Percentiles rank a stretch among this genome's conserved stretches.
These are phyloP conservation scores for Squalus acanthias DNA, from an alignment of 2,797 vertebrate genomes.

Conservation along the genomic window DNA sequence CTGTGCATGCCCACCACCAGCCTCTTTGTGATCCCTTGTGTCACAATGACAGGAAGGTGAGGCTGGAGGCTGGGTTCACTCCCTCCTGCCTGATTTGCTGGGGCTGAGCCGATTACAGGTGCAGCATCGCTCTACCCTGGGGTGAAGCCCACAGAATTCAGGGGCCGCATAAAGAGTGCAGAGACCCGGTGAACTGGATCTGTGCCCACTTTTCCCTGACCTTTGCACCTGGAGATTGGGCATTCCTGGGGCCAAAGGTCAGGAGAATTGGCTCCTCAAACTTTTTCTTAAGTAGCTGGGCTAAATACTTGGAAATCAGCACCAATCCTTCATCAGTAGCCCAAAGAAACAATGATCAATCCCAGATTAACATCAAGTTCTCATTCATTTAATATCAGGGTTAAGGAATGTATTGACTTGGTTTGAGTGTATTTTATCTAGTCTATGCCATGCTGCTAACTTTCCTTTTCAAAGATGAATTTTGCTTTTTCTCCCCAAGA, in stretches of 20 bases:
- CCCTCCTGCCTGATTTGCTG: background rate
- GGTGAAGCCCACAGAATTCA: background rate
- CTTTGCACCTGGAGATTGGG: background rate
- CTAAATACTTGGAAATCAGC: background rate
- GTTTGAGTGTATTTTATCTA: background rate
- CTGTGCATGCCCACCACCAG: background rate
- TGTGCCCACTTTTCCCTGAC: too few species aligned
- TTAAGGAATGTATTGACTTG: background rate
- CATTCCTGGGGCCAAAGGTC: background rate
- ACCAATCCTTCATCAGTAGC: background rate
- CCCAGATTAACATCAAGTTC: background rate
- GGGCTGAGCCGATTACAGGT: background rate
- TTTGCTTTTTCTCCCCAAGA: constrained; percentile 11
- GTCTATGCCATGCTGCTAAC: background rate
- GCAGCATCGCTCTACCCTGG: background rate
- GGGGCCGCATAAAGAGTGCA: background rate
- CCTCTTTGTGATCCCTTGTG: background rate
- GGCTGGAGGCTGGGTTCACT: background rate
- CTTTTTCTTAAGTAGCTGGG: background rate
- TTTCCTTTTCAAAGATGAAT: background rate
- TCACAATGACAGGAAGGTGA: background rate
- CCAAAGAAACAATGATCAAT: background rate
- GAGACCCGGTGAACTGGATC: background rate
- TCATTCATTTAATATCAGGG: background rate
- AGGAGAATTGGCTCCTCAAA: background rate